These are phyloP conservation scores for Alcis repandata DNA, from an alignment of 2,888 invertebrate genomes.

Conservation along the genomic window DNA sequence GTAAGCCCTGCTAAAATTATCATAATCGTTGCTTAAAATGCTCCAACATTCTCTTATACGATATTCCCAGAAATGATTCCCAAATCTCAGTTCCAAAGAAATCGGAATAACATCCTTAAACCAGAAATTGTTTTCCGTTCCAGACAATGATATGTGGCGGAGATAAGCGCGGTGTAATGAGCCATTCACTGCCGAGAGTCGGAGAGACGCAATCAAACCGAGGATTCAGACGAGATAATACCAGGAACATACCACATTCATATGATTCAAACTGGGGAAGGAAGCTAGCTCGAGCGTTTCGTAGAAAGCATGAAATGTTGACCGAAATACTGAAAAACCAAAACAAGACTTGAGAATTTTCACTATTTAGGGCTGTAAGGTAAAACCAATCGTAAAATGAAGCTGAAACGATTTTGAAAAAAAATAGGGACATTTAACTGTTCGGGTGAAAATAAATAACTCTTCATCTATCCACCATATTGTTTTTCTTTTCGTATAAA, in stretches of 20 bases:
- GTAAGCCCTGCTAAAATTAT: no score
- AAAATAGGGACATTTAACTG: no score
- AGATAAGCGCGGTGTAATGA: constrained; percentile 38
- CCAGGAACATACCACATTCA: not conserved
- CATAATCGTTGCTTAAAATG: no score
- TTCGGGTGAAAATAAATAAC: no score
- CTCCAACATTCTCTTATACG: no score
- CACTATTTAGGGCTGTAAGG: not conserved
- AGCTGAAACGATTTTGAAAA: no score
- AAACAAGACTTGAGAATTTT: not conserved
- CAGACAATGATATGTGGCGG: constrained; percentile 26
- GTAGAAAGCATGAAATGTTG: not conserved
- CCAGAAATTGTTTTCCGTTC: constrained; percentile 24
- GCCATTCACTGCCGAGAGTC: constrained; percentile 24
- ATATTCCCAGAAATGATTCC: no score
- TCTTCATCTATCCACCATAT: no score
- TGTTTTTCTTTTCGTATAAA: no score
- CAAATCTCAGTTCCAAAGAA: not conserved
- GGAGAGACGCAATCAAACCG: constrained; percentile 31
- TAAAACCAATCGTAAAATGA: no score
- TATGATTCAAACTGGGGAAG: constrained; percentile 3
- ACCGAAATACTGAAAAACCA: not conserved
- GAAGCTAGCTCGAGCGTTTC: not conserved
- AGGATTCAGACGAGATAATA: constrained; percentile 36
- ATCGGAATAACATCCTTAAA: constrained; percentile 20